Conservation (phyloP, 1,140 invertebrate species). For the Panulirus ornatus region DNA sequence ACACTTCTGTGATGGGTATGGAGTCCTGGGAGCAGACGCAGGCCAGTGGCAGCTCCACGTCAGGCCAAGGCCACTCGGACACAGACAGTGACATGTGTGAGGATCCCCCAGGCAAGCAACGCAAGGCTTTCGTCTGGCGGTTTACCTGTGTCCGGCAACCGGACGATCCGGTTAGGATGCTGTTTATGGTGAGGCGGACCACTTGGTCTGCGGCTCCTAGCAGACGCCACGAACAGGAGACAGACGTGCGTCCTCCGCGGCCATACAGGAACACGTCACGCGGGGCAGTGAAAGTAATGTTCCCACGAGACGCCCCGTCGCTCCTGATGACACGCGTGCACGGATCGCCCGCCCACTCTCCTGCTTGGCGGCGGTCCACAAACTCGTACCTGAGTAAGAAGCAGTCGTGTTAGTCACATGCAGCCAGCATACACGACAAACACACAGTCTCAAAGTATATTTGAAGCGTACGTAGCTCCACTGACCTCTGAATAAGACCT, state of each 20-base stretch:
- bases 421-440: too few relatives aligned
- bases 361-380: slow-evolving; percentile 87
- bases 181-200: slow-evolving; percentile 83
- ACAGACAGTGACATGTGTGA: slow-evolving; percentile 64
- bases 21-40: slow-evolving; percentile 75
- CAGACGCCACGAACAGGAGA: slow-evolving; percentile 87
- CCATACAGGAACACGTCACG: slow-evolving; percentile 90
- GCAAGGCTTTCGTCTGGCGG: slow-evolving; percentile 83
- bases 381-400: slow-evolving; percentile 90
- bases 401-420: too few relatives aligned
- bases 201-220: slow-evolving; percentile 80
- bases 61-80: slow-evolving; percentile 70
- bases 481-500: too few relatives aligned
- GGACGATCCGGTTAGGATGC: slow-evolving; percentile 84
- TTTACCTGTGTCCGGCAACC: slow-evolving; percentile 85
- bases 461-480: too few relatives aligned
- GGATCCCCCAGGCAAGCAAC: slow-evolving; percentile 76
- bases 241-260: slow-evolving; percentile 85
- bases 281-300: slow-evolving; percentile 84
- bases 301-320: slow-evolving; percentile 55
- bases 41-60: slow-evolving; percentile 74
- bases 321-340: slow-evolving; percentile 74
- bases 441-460: too few relatives aligned
- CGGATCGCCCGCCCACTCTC: slow-evolving; percentile 80
- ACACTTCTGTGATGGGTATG: slow-evolving; percentile 73